Evolutionary conservation across 2,888 invertebrate species (phyloP).

Genomic region (Helleia helle): DNA sequence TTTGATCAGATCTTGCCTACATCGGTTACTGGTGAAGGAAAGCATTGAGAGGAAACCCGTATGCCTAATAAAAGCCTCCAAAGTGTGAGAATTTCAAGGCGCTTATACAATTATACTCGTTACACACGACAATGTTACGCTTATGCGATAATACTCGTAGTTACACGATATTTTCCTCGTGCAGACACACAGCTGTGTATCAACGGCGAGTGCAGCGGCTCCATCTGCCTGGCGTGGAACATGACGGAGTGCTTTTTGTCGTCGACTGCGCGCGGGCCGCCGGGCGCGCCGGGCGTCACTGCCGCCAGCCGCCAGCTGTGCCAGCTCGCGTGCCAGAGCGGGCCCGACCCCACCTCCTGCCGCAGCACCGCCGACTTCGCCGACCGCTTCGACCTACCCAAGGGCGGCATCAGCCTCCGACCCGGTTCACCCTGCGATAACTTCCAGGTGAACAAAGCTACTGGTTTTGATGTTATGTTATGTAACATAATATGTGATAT

Average conservation of each 20-base stretch:
- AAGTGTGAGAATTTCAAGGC: no score
- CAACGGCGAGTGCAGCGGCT: constrained; percentile 93
- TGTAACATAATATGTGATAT: no score
- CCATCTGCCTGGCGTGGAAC: constrained; percentile 95
- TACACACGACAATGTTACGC: no score
- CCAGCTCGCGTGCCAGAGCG: constrained; percentile 96
- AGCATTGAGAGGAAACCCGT: no score
- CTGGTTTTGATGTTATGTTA: no score
- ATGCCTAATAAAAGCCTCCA: no score
- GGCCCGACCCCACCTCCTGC: constrained; percentile 81
- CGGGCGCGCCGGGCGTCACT: constrained; percentile 55
- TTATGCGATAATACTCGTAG: no score
- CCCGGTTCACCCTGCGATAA: constrained; percentile 99
- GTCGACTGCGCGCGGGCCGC: constrained; percentile 76
- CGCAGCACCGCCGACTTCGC: constrained; percentile 92
- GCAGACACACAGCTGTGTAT: constrained; percentile 85
- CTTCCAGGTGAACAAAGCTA: constrained; percentile 87
- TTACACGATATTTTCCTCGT: no score
- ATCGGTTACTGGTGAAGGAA: no score
- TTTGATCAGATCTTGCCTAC: no score
- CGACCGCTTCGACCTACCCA: constrained; percentile 79
- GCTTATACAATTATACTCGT: no score
- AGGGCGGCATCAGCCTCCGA: constrained; percentile 88
- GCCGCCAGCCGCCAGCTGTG: constrained; percentile 88
- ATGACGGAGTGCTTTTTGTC: constrained; percentile 96